Base-by-base conservation (phyloP, 2,888 invertebrate species). In the Hydrotaea diabolus region DNA sequence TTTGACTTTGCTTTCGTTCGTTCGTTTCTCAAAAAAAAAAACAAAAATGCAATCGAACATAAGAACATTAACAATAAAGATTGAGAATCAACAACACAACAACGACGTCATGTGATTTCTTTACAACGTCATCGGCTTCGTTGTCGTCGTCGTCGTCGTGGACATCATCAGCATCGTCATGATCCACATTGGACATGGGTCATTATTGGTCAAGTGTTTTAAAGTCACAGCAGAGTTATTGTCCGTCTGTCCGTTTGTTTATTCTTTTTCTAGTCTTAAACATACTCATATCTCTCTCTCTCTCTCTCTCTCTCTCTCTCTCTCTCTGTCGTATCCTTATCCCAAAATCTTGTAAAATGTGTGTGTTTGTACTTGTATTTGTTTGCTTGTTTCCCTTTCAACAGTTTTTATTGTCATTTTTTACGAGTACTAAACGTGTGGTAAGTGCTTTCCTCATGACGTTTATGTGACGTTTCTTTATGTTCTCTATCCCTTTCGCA, bases 391-490 rank as follows among this genome's bases (percentile, higher is more conserved):
- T 77, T 64, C 77, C 39, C 23, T 71, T 49, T 59, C 8, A 55
- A 75, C 59, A 69, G 31, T 74, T 83, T 83, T 80, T 80, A 80
- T 80, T 80, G 73, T 80, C 74, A 77, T 75, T 71, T 64, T 83
- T 83, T 80, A 80, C 59, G 77, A 80, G 74, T 80, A 21, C 76
- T 77, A 64, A 75, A 77, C 43, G 73, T 77, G 80, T 55, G 77
- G 55, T 64, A 80, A 84, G 53, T 72, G 73, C 53, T 62, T 80
- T 53, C 53, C 39, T 7, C 55, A 59, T 80, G 71, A 84, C 77
- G 72, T 84, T 84, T 78, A 75, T 80, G 74, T 55, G 21, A 46
- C 46, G 46, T 23, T 66, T 69, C 26, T 55, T 23, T 7, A 11
- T 11, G 9, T 7, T 31, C 31, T 4, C 31, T 31, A 2, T 31